A percentile compares a stretch with the other conserved stretches of the same genome.
Evolutionary conservation across 2,888 invertebrate species (phyloP).

Genomic region (Volucella zonaria): DNA sequence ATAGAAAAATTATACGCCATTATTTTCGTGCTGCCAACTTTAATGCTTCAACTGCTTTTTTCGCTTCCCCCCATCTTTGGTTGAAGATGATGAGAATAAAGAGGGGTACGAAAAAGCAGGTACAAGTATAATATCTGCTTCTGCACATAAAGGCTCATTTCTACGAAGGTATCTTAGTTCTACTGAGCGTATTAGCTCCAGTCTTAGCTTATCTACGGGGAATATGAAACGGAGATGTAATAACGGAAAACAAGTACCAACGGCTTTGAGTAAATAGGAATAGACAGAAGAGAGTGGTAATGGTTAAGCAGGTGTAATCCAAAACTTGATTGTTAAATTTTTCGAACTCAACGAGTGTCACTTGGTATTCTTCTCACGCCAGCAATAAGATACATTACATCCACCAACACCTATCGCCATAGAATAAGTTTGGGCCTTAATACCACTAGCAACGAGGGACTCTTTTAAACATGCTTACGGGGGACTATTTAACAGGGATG

Average conservation of each 20-base stretch:
- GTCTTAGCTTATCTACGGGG: constrained; percentile 17
- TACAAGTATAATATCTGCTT: constrained; percentile 1
- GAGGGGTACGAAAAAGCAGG: neutral
- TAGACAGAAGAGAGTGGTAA: neutral
- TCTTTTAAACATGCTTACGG: neutral
- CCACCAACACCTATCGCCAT: constrained; percentile 30
- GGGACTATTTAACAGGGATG: no score
- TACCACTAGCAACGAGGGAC: neutral
- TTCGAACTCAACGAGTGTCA: constrained; percentile 16
- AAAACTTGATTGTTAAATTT: constrained; percentile 39
- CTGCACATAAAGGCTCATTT: neutral
- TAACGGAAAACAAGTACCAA: constrained; percentile 4
- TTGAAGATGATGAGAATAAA: constrained; percentile 3
- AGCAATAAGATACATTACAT: constrained; percentile 47
- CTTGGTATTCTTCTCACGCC: constrained; percentile 43
- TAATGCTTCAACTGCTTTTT: constrained; percentile 26
- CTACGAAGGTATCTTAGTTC: neutral
- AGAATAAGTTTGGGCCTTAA: constrained; percentile 9
- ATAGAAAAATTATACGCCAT: constrained; percentile 27
- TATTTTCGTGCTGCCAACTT: constrained; percentile 31
- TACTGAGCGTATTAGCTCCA: constrained; percentile 14
- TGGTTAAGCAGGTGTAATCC: constrained; percentile 42
- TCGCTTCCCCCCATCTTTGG: neutral
- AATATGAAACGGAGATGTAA: constrained; percentile 19
- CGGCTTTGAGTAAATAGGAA: neutral